These are phyloP conservation scores for Agonum fuliginosum DNA, from an alignment of 2,888 invertebrate species.

Conservation along the genomic window DNA sequence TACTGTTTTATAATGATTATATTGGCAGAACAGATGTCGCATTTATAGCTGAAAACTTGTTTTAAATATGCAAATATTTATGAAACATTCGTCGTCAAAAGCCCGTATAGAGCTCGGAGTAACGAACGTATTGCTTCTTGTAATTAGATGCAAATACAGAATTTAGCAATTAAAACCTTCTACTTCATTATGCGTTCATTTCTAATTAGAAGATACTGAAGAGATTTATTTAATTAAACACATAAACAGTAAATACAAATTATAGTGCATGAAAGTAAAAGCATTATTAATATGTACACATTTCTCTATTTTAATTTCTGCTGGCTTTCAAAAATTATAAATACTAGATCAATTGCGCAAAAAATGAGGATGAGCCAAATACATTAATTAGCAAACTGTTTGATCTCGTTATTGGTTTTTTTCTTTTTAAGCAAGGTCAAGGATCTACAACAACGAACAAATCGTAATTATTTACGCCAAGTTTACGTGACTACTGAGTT, in stretches of 20 bases:
- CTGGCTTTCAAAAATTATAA: slow-evolving; percentile 26
- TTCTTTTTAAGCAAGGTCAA: not conserved
- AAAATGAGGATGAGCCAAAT: slow-evolving; percentile 16
- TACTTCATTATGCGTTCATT: slow-evolving; percentile 1
- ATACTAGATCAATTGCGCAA: too few species aligned
- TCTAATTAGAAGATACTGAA: slow-evolving; percentile 15
- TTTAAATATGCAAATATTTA: slow-evolving; percentile 8
- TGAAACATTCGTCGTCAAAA: not conserved
- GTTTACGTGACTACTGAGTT: not conserved
- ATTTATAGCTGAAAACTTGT: slow-evolving; percentile 21
- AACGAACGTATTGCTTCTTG: not conserved
- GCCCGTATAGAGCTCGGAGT: not conserved
- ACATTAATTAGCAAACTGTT: not conserved
- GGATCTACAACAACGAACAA: not conserved
- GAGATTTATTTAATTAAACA: not conserved
- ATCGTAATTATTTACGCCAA: slow-evolving; percentile 10
- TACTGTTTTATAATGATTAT: slow-evolving; percentile 16
- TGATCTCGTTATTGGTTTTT: not conserved
- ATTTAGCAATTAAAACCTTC: slow-evolving; percentile 19
- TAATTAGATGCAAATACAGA: slow-evolving; percentile 10
- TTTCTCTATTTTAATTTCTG: not conserved
- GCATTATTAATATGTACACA: not conserved
- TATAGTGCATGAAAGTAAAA: slow-evolving; percentile 33
- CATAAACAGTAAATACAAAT: slow-evolving; percentile 4
- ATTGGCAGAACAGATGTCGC: slow-evolving; percentile 22